Evolutionary conservation across 2,888 invertebrate species (phyloP).

Genomic region (Lasioglossum marginatum): DNA sequence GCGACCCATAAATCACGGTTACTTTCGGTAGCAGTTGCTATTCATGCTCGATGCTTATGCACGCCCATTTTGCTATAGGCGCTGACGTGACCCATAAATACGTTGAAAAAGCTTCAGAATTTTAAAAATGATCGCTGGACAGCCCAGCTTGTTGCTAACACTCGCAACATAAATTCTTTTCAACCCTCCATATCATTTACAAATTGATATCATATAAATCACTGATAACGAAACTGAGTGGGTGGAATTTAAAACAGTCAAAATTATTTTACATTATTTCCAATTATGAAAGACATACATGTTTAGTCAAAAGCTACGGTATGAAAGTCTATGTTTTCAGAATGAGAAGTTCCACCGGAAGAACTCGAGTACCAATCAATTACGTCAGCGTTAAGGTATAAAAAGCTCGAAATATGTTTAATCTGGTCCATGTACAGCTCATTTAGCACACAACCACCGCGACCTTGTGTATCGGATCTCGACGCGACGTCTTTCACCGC

Average conservation of each 20-base stretch:
- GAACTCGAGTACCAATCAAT: background rate
- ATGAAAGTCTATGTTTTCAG: background rate
- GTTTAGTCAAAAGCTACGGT: too few relatives aligned
- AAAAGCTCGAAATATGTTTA: background rate
- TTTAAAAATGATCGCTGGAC: background rate
- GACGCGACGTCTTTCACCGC: background rate
- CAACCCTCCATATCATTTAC: background rate
- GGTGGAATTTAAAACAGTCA: too few relatives aligned
- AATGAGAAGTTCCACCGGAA: background rate
- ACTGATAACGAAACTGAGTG: too few relatives aligned
- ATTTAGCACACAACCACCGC: background rate
- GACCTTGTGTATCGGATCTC: background rate
- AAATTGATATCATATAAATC: too few relatives aligned
- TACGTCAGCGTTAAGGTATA: background rate
- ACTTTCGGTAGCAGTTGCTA: slow-evolving; percentile 25
- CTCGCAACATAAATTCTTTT: background rate
- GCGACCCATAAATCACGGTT: slow-evolving; percentile 23
- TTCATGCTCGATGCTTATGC: slow-evolving; percentile 18
- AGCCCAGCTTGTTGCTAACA: background rate
- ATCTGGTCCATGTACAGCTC: background rate
- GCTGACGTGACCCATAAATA: background rate
- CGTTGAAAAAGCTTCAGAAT: background rate
- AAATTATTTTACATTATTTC: too few relatives aligned
- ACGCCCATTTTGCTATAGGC: background rate
- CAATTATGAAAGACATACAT: too few relatives aligned